Evolutionary conservation across 2,888 invertebrate species (phyloP), one percentile per base, ranked within the genome.

Genomic region (Apodemia zela): DNA sequence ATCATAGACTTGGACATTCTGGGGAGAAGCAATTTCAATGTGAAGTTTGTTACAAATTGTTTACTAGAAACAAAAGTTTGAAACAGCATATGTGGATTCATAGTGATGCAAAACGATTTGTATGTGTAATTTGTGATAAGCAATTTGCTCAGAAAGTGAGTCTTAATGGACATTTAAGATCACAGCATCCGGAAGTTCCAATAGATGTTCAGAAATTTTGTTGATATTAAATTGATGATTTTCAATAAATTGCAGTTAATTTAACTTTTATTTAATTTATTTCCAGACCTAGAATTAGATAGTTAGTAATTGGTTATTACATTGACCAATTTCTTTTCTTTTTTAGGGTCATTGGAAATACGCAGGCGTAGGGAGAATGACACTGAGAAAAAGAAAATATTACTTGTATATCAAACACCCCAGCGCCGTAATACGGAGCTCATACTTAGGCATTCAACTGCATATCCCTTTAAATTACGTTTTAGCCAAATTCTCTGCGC

Each of bases 301-400:
- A 61, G 59, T 63, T 69, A 67, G 63, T 68, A 71, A 68, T 72
- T 72, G 75, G 79, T 76, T 76, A 75, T 78, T 72, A 79, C 76
- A 87, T 80, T 89, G 86, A 89, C 87, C 80, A 80, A 77, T 78
- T 82, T 85, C 80, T 87, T 88, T 85, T 88, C 85, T 88, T 88
- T 90, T 90, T 87, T 90, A 90, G 90, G 90, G 77, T 75, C 81
- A 79, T 84, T 87, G 88, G 86, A 85, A 84, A 83, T 87, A 75
- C 82, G 80, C 72, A 81, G 86, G 73, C 83, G 81, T 85, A 84
- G 72, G 79, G 79, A 84, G 72, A 80, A 72, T 78, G 82, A 82
- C 71, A 80, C 71, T 76, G 83, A 83, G 73, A 85, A 82, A 85
- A 84, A 84, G 85, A 89, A 86, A 87, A 84, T 90, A 70, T 77